Percentiles rank a stretch among this genome's conserved stretches.
Conservation (phyloP, 2,888 invertebrate genomes). For the Leptopilina drosophilae region DNA sequence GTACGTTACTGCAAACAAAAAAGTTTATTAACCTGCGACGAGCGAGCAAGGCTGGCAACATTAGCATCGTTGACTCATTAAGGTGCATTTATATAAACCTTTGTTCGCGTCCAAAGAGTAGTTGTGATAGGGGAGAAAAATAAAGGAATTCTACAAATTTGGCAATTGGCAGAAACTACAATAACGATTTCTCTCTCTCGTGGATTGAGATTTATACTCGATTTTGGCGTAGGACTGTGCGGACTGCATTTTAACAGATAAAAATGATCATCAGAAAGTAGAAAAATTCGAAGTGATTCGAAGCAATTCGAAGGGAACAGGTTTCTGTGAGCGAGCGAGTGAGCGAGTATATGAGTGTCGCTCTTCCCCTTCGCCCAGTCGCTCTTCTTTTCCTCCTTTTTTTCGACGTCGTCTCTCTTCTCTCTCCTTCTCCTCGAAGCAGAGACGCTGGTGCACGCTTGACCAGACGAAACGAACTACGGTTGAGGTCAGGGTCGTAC, state of each 20-base stretch:
- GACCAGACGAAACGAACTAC: conserved; percentile 71
- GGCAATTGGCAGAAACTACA: not conserved
- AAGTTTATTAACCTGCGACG: too few relatives aligned
- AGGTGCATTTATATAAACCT: too few relatives aligned
- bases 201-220: conserved; percentile 22
- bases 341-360: conserved; percentile 54
- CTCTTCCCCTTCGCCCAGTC: conserved; percentile 42
- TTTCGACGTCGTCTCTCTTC: conserved; percentile 44
- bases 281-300: conserved; percentile 68
- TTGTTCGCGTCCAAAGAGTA: too few relatives aligned
- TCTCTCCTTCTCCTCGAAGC: conserved; percentile 55
- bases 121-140: too few relatives aligned
- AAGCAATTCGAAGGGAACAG: conserved; percentile 73
- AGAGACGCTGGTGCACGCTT: conserved; percentile 62
- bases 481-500: conserved; percentile 66
- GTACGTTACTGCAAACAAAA: too few relatives aligned
- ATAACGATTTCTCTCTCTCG: conserved; percentile 7
- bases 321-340: conserved; percentile 69
- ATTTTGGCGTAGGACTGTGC: conserved; percentile 8
- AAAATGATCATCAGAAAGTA: conserved; percentile 69
- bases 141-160: too few relatives aligned
- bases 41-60: too few relatives aligned
- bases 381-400: conserved; percentile 44
- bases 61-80: too few relatives aligned
- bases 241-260: conserved; percentile 54